Base-by-base conservation (phyloP, 2,888 invertebrate genomes). In the Papilio protenor region DNA sequence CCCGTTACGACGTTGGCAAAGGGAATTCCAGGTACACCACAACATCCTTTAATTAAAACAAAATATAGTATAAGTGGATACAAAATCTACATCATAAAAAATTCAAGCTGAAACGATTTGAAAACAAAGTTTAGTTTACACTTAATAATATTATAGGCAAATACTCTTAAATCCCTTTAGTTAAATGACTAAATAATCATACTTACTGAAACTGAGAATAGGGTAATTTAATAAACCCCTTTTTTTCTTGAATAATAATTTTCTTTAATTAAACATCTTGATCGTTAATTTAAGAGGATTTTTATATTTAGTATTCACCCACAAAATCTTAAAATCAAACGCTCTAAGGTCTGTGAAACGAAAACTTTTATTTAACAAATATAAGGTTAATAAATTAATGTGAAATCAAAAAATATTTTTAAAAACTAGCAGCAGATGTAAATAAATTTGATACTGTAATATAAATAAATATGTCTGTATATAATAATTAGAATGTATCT, bases 311-410 rank as follows among this genome's bases (percentile, higher is more conserved):
- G 33, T 2, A 33, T 33, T 33, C 33, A 33, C 11, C 5, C 16
- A 64, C 1, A 64, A 40, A 18, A 64, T 27, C 16, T 21, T 6
- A 33, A 64, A 64, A 64, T 27, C 14, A 64, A 33, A 64, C 27
- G 8, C 64, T 64, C 16, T 64, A 40, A 27, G 2, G 40, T 33
- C 10, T 64, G 33, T 64, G 18, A 64, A 61, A 64, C 64, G 33
- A 33, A 64, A 18, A 18, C 64, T 40, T 64, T 64, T 64, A 64
- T 64, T 64, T 18, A 40, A 64, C 2, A 64, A 64, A 64, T 64
- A 40, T 27, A 64, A 64, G 64, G 18, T 64, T 18, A 64, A 64
- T 64, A 59, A 59, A 59, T 64, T 40, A 33, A 33, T 61, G 27
- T 61, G 1, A 61, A 61, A 61, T 14, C 3, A 52, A 16, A 16